Conservation (phyloP, 35 echinoderm and acorn worm species). For the Heliocidaris tuberculata region DNA sequence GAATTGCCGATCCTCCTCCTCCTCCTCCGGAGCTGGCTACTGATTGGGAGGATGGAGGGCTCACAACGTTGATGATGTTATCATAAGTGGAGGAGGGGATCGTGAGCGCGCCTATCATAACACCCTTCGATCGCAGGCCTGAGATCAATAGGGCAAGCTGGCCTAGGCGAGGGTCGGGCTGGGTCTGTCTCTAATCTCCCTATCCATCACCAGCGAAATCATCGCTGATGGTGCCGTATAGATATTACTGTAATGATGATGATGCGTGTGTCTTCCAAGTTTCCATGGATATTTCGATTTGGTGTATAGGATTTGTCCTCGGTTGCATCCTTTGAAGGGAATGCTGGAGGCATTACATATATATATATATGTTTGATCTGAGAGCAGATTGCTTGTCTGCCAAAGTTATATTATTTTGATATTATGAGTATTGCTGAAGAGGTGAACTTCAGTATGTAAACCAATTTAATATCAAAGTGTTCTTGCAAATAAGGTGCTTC, state of each 20-base stretch:
- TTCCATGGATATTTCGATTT: neutral
- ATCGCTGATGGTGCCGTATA: neutral
- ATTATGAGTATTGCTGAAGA: too few relatives aligned
- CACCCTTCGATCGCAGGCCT: neutral
- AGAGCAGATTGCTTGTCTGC: neutral
- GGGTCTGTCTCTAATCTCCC: neutral
- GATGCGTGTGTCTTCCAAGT: neutral
- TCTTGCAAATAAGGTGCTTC: too few relatives aligned
- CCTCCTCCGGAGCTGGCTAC: neutral
- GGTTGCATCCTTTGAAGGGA: neutral
- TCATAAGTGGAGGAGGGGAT: constrained; percentile 15
- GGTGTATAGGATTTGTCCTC: neutral
- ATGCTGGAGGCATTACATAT: neutral
- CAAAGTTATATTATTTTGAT: neutral
- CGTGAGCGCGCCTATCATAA: constrained; percentile 8
- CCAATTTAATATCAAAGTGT: too few relatives aligned
- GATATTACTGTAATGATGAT: neutral
- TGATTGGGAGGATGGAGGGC: neutral
- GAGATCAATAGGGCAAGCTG: neutral
- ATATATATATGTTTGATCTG: neutral
- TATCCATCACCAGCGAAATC: neutral
- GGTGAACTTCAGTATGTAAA: too few relatives aligned
- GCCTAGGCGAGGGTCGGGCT: neutral
- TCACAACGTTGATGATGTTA: neutral
- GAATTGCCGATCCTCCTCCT: neutral